Percentiles rank a stretch among this genome's conserved stretches.
phyloP scores from a whole-genome alignment of 2,888 invertebrate genomes.

The Tetrapedia diversipes region DNA sequence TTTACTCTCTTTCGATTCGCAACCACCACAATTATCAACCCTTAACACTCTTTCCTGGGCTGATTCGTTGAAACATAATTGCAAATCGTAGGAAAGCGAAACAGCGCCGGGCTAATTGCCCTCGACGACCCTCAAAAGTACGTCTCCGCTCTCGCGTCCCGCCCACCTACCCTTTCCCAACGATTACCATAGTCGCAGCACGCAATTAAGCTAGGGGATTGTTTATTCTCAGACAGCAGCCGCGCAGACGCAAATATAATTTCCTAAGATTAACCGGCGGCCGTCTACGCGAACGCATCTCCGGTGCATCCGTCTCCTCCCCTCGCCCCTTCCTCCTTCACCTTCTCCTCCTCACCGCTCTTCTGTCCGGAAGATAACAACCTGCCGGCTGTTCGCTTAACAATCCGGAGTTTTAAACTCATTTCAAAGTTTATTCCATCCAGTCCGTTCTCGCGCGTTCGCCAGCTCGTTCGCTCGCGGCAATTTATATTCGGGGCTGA shows the following conservation, averaged over 20 bases:
- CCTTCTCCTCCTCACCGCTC: no score
- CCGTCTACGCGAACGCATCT: slow-evolving; percentile 11
- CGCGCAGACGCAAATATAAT: slow-evolving; percentile 48
- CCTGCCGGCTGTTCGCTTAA: slow-evolving; percentile 41
- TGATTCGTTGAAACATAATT: no score
- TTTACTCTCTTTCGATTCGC: no score
- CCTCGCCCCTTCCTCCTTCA: not conserved
- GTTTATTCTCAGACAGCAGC: slow-evolving; percentile 26
- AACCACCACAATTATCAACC: no score
- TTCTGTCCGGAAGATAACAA: slow-evolving; percentile 42
- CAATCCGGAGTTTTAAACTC: slow-evolving; percentile 56
- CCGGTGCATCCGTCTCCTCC: not conserved
- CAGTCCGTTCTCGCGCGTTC: not conserved
- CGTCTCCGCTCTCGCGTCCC: no score
- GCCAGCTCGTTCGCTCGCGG: slow-evolving; percentile 28
- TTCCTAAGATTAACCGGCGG: slow-evolving; percentile 40
- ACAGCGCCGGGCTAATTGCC: no score
- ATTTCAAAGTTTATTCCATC: slow-evolving; percentile 45
- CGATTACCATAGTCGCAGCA: slow-evolving; percentile 7
- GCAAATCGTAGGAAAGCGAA: no score
- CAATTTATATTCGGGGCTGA: slow-evolving; percentile 33
- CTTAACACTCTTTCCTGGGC: no score
- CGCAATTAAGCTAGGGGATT: slow-evolving; percentile 30
- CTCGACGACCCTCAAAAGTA: no score
- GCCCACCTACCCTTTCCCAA: not conserved